Base-by-base conservation (phyloP, 1,140 invertebrate species). In the Lethrus apterus region DNA sequence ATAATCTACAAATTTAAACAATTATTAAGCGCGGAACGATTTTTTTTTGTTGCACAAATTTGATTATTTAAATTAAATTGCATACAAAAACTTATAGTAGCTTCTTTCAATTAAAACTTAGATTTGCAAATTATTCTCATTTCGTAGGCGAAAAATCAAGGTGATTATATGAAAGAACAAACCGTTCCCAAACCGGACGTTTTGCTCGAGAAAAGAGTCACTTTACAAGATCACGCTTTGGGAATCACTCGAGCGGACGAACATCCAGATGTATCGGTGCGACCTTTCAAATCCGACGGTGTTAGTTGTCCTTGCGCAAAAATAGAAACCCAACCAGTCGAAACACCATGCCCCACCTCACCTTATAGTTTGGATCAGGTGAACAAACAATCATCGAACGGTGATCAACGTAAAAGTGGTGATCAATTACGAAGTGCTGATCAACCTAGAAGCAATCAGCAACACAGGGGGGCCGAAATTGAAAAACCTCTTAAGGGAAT, bases 151-250 rank as follows among this genome's bases (percentile, higher is more conserved):
- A 40, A 48, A 20, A 32, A 44, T 13, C 32, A 50, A 7, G 46
- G 46, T 5, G 50, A 53, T 26, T 57, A 55, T 45, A 33, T 60
- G 2, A 34, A 52, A 31, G 40, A 36, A 40, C 60, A 58, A 35
- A 57, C 58, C 2, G 46, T 56, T 11, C 58, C 59, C 8, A 45
- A 54, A 26, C 55, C 59, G 9, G 46, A 58, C 45, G 10, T 58
- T 2, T 14, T 51, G 23, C 44, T 44, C 19, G 20, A 45, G 45
- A 43, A 55, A 8, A n/a, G 31, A 3, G 9, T 20, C 3, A 48
- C 41, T 15, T 17, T 48, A 2, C 8, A 48, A 8, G 48, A 58
- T 11, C 19, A 46, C 3, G 15, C 52, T 26, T 24, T 58, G 23
- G 56, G 52, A 4, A 52, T 58, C 10, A 41, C 54, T 11, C 38